phyloP scores from a whole-genome alignment of 2,888 invertebrate genomes.

The Carterocephalus palaemon region DNA sequence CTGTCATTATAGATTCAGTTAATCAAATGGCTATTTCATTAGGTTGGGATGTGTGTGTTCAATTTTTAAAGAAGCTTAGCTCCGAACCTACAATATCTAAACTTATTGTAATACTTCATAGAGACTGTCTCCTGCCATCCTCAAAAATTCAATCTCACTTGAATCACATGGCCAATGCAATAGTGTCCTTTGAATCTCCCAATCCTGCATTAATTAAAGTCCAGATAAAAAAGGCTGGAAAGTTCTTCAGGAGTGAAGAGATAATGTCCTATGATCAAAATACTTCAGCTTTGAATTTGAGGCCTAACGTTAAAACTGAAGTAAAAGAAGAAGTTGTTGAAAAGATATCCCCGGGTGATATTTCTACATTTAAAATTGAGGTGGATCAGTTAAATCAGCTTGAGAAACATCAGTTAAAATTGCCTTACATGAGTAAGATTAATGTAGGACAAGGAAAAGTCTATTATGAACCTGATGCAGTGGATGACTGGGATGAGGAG shows the following conservation, averaged over 20 bases:
- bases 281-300: conserved; percentile 48
- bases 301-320: conserved; percentile 45
- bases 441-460: conserved; percentile 80
- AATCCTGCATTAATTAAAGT: conserved; percentile 49
- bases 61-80: conserved; percentile 43
- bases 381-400: conserved; percentile 80
- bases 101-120: conserved; percentile 65
- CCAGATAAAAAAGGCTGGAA: conserved; percentile 74
- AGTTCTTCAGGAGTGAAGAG: conserved; percentile 69
- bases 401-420: conserved; percentile 77
- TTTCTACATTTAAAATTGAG: conserved; percentile 83
- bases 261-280: conserved; percentile 50
- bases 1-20: conserved; percentile 62
- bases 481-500: conserved; percentile 91
- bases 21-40: conserved; percentile 62
- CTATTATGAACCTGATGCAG: conserved; percentile 86
- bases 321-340: conserved; percentile 52
- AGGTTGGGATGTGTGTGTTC: conserved; percentile 59
- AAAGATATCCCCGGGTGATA: conserved; percentile 56
- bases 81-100: conserved; percentile 45
- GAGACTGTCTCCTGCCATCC: conserved; percentile 64
- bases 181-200: conserved; percentile 49
- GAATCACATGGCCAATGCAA: conserved; percentile 64
- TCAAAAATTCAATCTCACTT: conserved; percentile 64
- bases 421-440: conserved; percentile 80